Evolutionary conservation across 2,113 vertebrate genomes (phyloP), one percentile per base, ranked within the genome.

Genomic region (Austrofundulus limnaeus): DNA sequence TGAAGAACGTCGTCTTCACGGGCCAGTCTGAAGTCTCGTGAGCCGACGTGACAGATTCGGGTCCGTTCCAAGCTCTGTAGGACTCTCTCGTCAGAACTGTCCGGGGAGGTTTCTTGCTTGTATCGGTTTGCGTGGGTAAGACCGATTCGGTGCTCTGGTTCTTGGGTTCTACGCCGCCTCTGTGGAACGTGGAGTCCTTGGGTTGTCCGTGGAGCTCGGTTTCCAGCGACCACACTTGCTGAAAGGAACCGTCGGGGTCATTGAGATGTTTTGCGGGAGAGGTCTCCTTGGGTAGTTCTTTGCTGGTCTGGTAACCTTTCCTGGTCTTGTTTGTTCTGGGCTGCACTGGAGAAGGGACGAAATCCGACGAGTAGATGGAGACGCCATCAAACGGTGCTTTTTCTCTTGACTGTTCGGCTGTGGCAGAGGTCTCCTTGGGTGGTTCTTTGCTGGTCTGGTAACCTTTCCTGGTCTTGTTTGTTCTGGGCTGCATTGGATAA

Each of bases 341-440:
- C 66, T 87, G 54, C 45, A 89, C 1, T 14, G 78, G 71, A 58
- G 89, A 85, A 17, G 48, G 10, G 24, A 92, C 9, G 0, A 91
- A 94, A 58, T 83, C 86, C 21, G 66, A 42, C 55, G 81, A 91
- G 28, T 93, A 92, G 87, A 53, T 92, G 6, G 87, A 93, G 67
- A 62, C 46, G 17, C 76, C 70, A 2, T 92, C 83, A 58, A 93
- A 77, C 0, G 85, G 80, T n/a, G n/a, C 38, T 53, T 1, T 1
- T 70, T 69, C 43, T 80, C 43, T 38, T 34, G 5, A 2, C 10
- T 34, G 5, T 34, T n/a, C n/a, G n/a, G n/a, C n/a, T n/a, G n/a
- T n/a, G n/a, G n/a, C n/a, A n/a, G n/a, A n/a, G 25, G 25, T 5
- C 31, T 8, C 8, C 31, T 34, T 34, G 5, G 21, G 5, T 8